phyloP scores from a whole-genome alignment of 2,113 vertebrate species.

The Heliornis fulica region DNA sequence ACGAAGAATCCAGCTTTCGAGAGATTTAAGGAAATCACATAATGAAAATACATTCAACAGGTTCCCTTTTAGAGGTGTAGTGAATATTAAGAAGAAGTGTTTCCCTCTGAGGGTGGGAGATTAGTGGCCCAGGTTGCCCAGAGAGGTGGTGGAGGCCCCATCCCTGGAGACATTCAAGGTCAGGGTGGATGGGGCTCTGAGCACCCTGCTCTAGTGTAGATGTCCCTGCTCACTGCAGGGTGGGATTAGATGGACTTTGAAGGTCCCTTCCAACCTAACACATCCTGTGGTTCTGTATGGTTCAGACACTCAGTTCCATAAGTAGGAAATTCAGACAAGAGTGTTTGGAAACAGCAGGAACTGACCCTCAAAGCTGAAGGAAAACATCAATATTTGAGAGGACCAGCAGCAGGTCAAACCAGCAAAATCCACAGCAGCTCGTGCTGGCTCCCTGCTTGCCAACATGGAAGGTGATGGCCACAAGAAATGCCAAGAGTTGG shows the following conservation, averaged over 20 bases:
- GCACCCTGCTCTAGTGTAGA: no score
- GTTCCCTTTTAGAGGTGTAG: background rate
- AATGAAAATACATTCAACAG: background rate
- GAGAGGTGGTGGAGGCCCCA: no score
- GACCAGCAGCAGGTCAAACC: no score
- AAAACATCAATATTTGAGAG: background rate
- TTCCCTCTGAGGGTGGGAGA: no score
- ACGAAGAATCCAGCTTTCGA: background rate
- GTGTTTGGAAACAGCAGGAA: accelerated
- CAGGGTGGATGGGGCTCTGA: no score
- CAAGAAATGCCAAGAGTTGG: accelerated
- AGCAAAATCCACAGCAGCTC: accelerated
- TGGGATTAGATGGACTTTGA: no score
- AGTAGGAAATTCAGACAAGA: background rate
- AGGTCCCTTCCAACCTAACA: no score
- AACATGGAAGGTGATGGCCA: accelerated
- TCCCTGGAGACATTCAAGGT: no score
- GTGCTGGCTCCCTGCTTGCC: background rate
- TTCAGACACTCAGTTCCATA: background rate
- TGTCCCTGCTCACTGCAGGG: no score
- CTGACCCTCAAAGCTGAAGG: background rate
- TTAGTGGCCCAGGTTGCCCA: no score
- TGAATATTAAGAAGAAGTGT: no score
- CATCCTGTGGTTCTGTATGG: no score
- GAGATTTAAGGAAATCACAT: background rate